Conservation (phyloP, 2,888 invertebrate species). For the Parasteatoda lunata region DNA sequence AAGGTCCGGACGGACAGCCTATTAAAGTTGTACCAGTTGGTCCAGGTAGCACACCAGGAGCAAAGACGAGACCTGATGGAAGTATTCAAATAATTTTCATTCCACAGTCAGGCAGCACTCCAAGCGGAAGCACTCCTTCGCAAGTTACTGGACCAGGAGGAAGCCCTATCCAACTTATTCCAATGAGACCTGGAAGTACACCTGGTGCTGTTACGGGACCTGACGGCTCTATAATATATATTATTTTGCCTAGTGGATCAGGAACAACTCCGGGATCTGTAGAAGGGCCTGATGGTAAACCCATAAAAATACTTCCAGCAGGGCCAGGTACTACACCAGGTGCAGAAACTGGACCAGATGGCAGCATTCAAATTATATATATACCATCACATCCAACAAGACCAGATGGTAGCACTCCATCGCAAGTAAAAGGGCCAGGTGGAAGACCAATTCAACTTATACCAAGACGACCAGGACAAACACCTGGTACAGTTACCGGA, state of each 20-base stretch:
- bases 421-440: not conserved
- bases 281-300: slow-evolving; percentile 22
- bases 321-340: slow-evolving; percentile 8
- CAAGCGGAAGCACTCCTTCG: not conserved
- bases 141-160: not conserved
- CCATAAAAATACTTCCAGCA: not conserved
- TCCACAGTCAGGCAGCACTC: not conserved
- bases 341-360: not conserved
- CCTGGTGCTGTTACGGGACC: slow-evolving; percentile 4
- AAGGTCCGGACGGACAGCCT: not conserved
- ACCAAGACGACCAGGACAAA: not conserved
- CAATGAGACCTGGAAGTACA: not conserved
- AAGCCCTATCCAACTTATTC: not conserved
- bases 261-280: slow-evolving; percentile 29
- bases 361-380: not conserved
- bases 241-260: slow-evolving; percentile 12
- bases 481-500: not conserved
- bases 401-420: not conserved
- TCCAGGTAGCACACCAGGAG: not conserved
- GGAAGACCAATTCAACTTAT: slow-evolving; percentile 3
- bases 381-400: not conserved
- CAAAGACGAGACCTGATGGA: not conserved
- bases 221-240: slow-evolving; percentile 4
- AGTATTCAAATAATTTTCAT: not conserved
- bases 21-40: not conserved